Percentiles rank a stretch among this genome's conserved stretches.
Evolutionary conservation across 2,888 invertebrate species (phyloP).

Genomic region (Andricus quercusramuli): DNA sequence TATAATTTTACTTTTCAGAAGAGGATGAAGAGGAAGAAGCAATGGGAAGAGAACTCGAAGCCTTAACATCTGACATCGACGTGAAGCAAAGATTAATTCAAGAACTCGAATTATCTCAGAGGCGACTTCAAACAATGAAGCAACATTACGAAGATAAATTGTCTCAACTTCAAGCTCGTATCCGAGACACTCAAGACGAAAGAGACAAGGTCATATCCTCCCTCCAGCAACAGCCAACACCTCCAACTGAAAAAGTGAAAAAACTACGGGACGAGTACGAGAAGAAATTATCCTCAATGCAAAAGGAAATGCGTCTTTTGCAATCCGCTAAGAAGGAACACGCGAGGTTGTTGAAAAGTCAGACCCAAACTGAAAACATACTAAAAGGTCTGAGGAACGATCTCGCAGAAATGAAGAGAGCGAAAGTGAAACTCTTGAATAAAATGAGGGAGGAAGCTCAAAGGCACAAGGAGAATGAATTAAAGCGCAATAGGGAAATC

Average conservation of each 20-base stretch:
- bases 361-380: conserved; percentile 88
- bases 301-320: conserved; percentile 90
- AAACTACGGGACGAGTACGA: conserved; percentile 95
- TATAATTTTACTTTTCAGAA: conserved; percentile 66
- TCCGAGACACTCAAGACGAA: conserved; percentile 93
- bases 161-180: conserved; percentile 89
- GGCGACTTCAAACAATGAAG: conserved; percentile 90
- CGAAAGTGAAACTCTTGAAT: conserved; percentile 92
- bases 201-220: conserved; percentile 91
- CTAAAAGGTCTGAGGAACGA: conserved; percentile 86
- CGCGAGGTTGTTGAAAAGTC: conserved; percentile 89
- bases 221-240: conserved; percentile 79
- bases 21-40: conserved; percentile 81
- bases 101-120: conserved; percentile 93
- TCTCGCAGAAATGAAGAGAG: conserved; percentile 89
- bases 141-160: conserved; percentile 96
- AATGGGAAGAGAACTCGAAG: conserved; percentile 90
- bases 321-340: conserved; percentile 95
- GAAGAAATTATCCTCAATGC: conserved; percentile 89
- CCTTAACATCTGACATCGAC: conserved; percentile 95
- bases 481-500: conserved; percentile 89
- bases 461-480: conserved; percentile 91
- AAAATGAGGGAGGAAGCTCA: conserved; percentile 95
- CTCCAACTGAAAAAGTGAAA: conserved; percentile 86
- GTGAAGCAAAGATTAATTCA: conserved; percentile 97